Percentiles rank a stretch among this genome's conserved stretches.
phyloP scores from a whole-genome alignment of 2,113 vertebrate species.

The Arizona elegans region DNA sequence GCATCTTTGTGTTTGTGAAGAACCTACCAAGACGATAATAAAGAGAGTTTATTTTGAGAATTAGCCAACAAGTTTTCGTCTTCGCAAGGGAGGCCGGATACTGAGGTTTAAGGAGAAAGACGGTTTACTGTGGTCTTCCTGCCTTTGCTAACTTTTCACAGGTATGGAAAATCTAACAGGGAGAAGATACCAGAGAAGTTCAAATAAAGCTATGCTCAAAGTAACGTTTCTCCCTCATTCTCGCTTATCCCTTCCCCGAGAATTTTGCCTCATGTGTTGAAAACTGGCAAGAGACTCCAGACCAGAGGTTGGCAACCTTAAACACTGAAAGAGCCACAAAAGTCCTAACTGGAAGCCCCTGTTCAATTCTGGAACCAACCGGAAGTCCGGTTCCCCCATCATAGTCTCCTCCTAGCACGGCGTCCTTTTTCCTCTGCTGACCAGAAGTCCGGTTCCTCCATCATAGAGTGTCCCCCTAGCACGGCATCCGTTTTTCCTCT shows the following conservation, averaged over 20 bases:
- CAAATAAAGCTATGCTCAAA: not conserved
- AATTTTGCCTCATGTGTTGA: not conserved
- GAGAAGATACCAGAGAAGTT: not conserved
- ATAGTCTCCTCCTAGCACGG: too few species aligned
- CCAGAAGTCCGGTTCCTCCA: too few species aligned
- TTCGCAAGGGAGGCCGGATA: not conserved
- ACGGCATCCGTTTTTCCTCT: too few species aligned
- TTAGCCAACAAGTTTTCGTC: not conserved
- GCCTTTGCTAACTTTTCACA: not conserved
- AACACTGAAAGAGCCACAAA: too few species aligned
- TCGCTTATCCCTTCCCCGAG: not conserved
- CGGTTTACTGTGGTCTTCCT: not conserved
- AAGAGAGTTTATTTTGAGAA: not conserved
- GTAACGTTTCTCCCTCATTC: not conserved
- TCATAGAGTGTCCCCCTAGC: too few species aligned
- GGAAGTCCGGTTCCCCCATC: too few species aligned
- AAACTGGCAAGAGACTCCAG: not conserved
- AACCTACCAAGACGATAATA: constrained; percentile 71
- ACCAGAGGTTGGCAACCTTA: not conserved
- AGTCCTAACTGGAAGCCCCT: too few species aligned
- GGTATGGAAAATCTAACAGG: not conserved
- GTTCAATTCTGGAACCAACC: too few species aligned
- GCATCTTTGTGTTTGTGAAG: constrained; percentile 77
- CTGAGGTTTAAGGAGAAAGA: not conserved
- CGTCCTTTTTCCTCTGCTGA: too few species aligned